Evolutionary conservation across 2,113 vertebrate species (phyloP).

Genomic region (Anas platyrhynchos): DNA sequence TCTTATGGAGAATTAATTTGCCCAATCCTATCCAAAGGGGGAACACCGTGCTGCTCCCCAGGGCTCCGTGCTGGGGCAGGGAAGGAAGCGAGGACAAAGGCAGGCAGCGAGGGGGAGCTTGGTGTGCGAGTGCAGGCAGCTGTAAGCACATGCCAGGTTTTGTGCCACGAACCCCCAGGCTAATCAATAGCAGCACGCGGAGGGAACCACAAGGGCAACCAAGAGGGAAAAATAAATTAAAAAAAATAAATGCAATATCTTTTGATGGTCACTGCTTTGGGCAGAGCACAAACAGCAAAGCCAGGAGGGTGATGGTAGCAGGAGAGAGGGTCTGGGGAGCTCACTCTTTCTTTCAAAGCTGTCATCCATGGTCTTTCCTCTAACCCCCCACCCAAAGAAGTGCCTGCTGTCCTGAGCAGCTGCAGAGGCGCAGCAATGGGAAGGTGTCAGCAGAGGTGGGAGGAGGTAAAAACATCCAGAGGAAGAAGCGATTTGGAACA

Average conservation of each 20-base stretch:
- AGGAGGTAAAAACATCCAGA: background rate
- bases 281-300: background rate
- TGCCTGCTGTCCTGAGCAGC: background rate
- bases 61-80: background rate
- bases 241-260: background rate
- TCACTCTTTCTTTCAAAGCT: background rate
- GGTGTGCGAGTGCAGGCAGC: background rate
- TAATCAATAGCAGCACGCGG: rapidly evolving
- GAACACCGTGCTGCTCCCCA: background rate
- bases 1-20: background rate
- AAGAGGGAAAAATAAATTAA: background rate
- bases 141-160: background rate
- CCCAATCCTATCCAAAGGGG: background rate
- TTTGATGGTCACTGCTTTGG: background rate
- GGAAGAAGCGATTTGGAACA: background rate
- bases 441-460: background rate
- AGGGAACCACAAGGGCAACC: background rate
- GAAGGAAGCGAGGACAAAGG: background rate
- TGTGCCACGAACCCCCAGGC: background rate
- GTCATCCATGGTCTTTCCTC: background rate
- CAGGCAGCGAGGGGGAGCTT: background rate
- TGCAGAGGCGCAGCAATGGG: background rate
- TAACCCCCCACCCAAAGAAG: background rate
- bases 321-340: background rate
- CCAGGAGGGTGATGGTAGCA: background rate